Base-by-base conservation (phyloP, 2,113 vertebrate genomes). In the Rhineura floridana region DNA sequence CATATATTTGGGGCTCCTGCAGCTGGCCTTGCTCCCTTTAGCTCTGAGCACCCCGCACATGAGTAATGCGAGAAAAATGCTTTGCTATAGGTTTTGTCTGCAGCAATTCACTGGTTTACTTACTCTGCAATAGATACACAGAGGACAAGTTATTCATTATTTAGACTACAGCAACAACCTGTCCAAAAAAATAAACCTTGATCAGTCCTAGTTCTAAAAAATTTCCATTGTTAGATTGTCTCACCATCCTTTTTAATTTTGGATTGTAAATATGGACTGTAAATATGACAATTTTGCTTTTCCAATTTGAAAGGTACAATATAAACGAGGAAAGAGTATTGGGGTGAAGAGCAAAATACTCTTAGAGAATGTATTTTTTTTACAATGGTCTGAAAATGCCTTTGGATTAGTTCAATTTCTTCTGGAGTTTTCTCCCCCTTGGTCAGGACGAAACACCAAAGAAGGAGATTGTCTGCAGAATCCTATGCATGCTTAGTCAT, bases 251-350 rank as follows among this genome's bases (percentile, higher is more conserved):
- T 94, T 90, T 46, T 39, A 76, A 28, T 83, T 73, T n/a, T 83
- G 86, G 85, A 73, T 8, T 94, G 93, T 93, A 96, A 94, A 94
- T 95, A 94, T 92, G 88, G 91, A 90, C 91, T 63, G 84, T 92
- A 94, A 86, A 91, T 76, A 78, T 86, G 91, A 88, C 84, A 55
- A 72, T 83, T 88, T 92, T 95, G 87, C 87, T 79, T 76, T 19
- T 80, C 76, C 48, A 86, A 69, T 91, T 89, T 85, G 15, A 82
- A 23, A 8, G 70, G 19, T 63, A 17, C 77, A 33, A 23, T 84
- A 67, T 9, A 75, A 48, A 63, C 44, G 8, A 62, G 25, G 39
- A 17, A n/a, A 42, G 5, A 85, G 55, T 76, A 10, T 36, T 46
- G 19, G 17, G 70, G 33, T 63, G 17, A 48, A 48, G 50, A 7